phyloP scores from a whole-genome alignment of 2,797 vertebrate species.

The Basileuterus tristriatus region DNA sequence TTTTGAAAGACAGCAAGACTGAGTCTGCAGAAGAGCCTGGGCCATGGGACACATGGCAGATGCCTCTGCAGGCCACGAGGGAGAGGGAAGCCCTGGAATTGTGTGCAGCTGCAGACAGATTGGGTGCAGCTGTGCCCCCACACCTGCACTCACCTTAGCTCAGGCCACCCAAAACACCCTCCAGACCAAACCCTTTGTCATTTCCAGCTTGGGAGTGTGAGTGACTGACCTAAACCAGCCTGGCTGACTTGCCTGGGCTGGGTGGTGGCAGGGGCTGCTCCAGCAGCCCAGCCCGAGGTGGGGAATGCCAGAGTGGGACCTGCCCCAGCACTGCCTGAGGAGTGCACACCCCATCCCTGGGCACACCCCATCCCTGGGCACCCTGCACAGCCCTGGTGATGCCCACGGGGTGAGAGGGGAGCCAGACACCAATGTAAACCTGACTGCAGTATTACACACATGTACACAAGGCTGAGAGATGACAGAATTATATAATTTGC shows the following conservation, averaged over 20 bases:
- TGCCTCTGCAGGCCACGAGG: neutral
- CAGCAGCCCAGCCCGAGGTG: fast-evolving
- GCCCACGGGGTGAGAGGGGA: neutral
- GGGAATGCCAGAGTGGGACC: fast-evolving
- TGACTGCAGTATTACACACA: neutral
- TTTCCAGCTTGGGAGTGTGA: neutral
- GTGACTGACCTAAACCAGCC: neutral
- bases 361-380: too few species aligned
- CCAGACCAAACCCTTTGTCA: neutral
- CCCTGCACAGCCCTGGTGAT: neutral
- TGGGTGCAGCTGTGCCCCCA: neutral
- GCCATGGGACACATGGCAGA: fast-evolving
- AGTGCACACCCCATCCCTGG: too few species aligned
- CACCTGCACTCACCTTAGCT: fast-evolving
- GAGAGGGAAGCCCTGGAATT: neutral
- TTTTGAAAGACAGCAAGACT: neutral
- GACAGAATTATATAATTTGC: conserved; percentile 55
- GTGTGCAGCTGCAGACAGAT: neutral
- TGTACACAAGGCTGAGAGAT: neutral
- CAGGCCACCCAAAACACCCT: neutral
- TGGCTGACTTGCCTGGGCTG: neutral
- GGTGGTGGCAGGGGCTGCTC: neutral
- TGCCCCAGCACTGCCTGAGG: too few species aligned
- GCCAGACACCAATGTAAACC: neutral
- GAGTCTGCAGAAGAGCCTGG: neutral